Conservation (phyloP, 1,140 invertebrate genomes). For the Samia ricini region DNA sequence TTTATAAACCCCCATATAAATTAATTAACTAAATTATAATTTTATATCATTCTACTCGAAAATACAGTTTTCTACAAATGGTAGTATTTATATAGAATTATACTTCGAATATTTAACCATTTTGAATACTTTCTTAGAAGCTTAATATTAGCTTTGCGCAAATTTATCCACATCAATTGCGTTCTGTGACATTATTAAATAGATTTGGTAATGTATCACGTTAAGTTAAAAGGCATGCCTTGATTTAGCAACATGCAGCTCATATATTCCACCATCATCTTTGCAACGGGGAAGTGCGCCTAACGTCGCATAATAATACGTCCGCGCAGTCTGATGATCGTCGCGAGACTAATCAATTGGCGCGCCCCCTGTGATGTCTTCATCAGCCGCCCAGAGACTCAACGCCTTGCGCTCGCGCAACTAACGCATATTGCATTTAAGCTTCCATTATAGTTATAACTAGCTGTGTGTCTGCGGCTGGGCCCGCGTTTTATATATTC, state of each 20-base stretch:
- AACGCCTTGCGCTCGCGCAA: slow-evolving; percentile 62
- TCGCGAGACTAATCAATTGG: slow-evolving; percentile 74
- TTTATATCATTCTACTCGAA: too few species aligned
- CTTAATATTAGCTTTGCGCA: too few species aligned
- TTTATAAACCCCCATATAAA: too few species aligned
- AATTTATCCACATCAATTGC: too few species aligned
- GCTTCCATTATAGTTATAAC: slow-evolving; percentile 23
- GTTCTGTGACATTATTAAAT: background rate
- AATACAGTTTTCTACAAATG: too few species aligned
- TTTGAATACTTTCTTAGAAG: too few species aligned
- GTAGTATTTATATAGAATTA: too few species aligned
- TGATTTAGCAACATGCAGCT: background rate
- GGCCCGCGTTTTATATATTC: too few species aligned
- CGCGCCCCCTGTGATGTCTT: slow-evolving; percentile 65
- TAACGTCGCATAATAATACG: slow-evolving; percentile 66
- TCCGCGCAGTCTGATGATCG: slow-evolving; percentile 41
- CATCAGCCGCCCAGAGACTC: slow-evolving; percentile 64
- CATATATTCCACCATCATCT: background rate
- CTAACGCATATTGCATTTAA: slow-evolving; percentile 36
- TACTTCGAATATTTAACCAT: too few species aligned
- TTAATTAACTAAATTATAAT: too few species aligned
- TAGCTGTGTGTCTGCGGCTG: too few species aligned
- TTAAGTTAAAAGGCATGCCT: background rate
- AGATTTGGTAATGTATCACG: background rate
- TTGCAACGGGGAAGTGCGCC: slow-evolving; percentile 47